These are phyloP conservation scores for Tupiocoris notatus DNA, from an alignment of 2,888 invertebrate genomes.

Conservation along the genomic window DNA sequence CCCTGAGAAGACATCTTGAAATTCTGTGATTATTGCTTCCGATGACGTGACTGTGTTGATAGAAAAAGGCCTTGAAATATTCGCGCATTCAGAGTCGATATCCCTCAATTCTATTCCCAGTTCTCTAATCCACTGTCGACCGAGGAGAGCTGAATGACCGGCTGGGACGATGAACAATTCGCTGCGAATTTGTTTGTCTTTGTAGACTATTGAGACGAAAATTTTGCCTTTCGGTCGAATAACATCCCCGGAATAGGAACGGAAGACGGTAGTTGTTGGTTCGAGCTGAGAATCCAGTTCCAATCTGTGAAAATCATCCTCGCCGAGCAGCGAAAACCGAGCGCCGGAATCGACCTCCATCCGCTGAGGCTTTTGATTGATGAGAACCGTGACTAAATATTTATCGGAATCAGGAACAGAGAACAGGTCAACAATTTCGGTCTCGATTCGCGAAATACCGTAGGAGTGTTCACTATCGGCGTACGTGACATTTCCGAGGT, in stretches of 20 bases:
- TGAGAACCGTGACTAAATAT: constrained; percentile 28
- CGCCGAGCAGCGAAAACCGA: constrained; percentile 8
- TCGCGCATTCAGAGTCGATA: too few species aligned
- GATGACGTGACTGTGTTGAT: too few species aligned
- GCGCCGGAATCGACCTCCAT: constrained; percentile 25
- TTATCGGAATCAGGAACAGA: constrained; percentile 16
- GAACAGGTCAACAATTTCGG: not conserved
- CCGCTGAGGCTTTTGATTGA: constrained; percentile 16
- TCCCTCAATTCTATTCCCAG: constrained; percentile 23
- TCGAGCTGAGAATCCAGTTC: not conserved
- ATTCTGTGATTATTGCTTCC: not conserved
- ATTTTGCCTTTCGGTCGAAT: constrained; percentile 11
- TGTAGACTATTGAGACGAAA: constrained; percentile 3
- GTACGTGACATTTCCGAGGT: not conserved
- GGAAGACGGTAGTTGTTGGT: not conserved
- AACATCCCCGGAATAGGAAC: not conserved
- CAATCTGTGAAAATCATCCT: constrained; percentile 12
- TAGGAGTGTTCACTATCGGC: not conserved
- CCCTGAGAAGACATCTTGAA: not conserved
- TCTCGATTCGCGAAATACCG: not conserved
- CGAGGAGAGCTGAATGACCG: constrained; percentile 26
- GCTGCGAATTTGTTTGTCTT: not conserved
- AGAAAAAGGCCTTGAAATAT: too few species aligned
- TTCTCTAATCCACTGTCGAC: constrained; percentile 21
- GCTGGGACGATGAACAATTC: constrained; percentile 35